phyloP scores from a whole-genome alignment of 2,888 invertebrate genomes.

The Diadromus collaris region DNA sequence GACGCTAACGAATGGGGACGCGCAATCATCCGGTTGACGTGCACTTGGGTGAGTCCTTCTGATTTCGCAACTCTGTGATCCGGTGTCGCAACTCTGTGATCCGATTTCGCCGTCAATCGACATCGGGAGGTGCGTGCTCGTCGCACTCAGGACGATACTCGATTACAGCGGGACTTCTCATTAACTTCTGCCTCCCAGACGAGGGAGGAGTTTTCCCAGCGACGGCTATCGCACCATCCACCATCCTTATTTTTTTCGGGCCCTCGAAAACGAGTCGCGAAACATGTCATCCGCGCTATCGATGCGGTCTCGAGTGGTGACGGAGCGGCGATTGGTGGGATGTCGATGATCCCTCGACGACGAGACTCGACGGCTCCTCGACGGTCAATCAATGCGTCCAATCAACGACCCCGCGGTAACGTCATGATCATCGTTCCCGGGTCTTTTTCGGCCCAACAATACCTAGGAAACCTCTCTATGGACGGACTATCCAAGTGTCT shows the following conservation, averaged over 20 bases:
- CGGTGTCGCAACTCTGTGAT: not conserved
- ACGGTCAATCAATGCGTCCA: not conserved
- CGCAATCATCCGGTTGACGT: not conserved
- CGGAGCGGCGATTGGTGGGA: not conserved
- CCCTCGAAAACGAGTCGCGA: constrained; percentile 65
- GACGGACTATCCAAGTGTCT: not conserved
- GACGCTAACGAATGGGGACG: not conserved
- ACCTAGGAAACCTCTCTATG: not conserved
- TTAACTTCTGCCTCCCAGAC: constrained; percentile 30
- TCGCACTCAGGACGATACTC: not conserved
- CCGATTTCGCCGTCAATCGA: not conserved
- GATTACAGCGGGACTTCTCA: constrained; percentile 13
- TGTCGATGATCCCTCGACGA: not conserved
- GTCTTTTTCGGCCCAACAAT: not conserved
- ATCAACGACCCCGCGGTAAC: not conserved
- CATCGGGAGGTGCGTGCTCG: not conserved
- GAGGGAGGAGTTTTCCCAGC: constrained; percentile 14
- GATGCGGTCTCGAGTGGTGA: not conserved
- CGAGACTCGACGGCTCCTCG: not conserved
- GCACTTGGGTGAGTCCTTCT: not conserved
- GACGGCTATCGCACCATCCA: not conserved
- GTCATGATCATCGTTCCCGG: not conserved
- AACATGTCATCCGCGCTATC: constrained; percentile 47
- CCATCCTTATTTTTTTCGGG: constrained; percentile 68
- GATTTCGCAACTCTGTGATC: not conserved